These are phyloP conservation scores for Vidua macroura DNA, from an alignment of 2,113 vertebrate genomes.

Conservation along the genomic window DNA sequence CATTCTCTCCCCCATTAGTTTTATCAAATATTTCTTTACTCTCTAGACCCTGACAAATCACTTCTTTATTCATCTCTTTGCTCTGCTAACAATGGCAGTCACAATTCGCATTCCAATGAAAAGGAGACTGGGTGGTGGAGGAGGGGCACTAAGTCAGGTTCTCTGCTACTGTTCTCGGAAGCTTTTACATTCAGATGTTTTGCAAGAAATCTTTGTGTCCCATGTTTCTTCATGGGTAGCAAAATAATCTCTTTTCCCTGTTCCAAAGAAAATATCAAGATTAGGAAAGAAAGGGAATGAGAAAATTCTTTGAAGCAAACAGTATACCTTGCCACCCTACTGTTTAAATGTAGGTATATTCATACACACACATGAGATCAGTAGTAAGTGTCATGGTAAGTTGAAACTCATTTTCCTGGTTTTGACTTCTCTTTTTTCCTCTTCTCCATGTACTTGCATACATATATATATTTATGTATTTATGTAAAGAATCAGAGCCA, in stretches of 20 bases:
- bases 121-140: neutral
- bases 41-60: conserved; percentile 5
- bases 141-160: neutral
- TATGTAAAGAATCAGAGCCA: neutral
- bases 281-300: neutral
- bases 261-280: neutral
- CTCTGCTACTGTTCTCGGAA: neutral
- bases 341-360: neutral
- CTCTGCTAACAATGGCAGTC: neutral
- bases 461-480: too few species aligned
- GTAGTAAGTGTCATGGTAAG: neutral
- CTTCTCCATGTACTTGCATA: neutral
- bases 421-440: neutral
- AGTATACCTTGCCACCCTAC: neutral
- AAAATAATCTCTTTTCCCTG: neutral
- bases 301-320: neutral
- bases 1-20: neutral
- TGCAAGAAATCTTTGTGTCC: neutral
- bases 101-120: neutral
- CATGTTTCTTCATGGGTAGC: neutral
- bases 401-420: neutral
- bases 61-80: conserved; percentile 15
- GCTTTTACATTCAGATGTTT: neutral
- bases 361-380: neutral
- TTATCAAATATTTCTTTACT: neutral